phyloP scores from a whole-genome alignment of 2,888 invertebrate species.

The Caenorhabditis macrosperma region DNA sequence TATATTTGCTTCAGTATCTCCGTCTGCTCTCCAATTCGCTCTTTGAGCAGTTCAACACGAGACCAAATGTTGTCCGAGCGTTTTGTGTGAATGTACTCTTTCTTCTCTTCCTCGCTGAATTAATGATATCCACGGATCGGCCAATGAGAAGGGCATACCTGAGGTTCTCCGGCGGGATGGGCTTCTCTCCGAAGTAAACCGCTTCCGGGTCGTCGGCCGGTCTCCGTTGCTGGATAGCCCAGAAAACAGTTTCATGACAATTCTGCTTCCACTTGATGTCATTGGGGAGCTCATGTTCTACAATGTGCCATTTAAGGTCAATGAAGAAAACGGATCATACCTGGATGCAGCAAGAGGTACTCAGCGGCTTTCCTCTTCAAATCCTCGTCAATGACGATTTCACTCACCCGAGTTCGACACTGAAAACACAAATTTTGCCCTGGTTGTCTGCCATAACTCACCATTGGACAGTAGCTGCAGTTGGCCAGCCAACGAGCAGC shows the following conservation, averaged over 20 bases:
- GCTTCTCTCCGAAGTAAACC: constrained; percentile 20
- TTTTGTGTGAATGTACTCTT: not conserved
- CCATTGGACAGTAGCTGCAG: constrained; percentile 15
- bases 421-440: constrained; percentile 1
- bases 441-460: not conserved
- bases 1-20: constrained; percentile 9
- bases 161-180: not conserved
- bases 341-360: constrained; percentile 29
- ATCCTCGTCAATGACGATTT: constrained; percentile 5
- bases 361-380: constrained; percentile 6
- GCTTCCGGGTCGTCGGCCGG: not conserved
- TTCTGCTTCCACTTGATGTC: constrained; percentile 24
- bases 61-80: constrained; percentile 15
- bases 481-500: constrained; percentile 21
- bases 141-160: too few species aligned
- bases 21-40: constrained; percentile 17
- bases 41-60: constrained; percentile 24
- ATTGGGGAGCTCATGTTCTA: constrained; percentile 9
- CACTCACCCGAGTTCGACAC: constrained; percentile 21
- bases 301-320: constrained; percentile 5
- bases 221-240: constrained; percentile 32
- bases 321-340: too few species aligned
- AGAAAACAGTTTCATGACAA: constrained; percentile 27
- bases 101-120: not conserved
- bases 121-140: too few species aligned